Evolutionary conservation across 2,113 vertebrate genomes (phyloP).

Genomic region (Bujurquina vittata): DNA sequence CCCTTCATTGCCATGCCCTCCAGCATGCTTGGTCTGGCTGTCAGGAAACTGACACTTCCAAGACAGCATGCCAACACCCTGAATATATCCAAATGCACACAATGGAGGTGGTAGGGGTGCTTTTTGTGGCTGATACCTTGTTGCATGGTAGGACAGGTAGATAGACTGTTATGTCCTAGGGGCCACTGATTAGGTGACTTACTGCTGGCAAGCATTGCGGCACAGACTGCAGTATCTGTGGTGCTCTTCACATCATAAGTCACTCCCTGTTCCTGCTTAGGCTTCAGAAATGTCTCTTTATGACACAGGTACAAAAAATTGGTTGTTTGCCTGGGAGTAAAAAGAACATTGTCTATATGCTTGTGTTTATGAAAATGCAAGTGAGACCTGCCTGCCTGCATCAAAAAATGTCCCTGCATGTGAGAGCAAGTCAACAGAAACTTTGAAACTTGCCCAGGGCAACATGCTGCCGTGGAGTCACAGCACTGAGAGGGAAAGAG

Average conservation of each 20-base stretch:
- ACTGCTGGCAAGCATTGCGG: conserved; percentile 14
- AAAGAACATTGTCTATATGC: neutral
- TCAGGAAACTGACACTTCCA: conserved; percentile 49
- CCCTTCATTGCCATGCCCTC: conserved; percentile 58
- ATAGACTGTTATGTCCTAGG: conserved; percentile 40
- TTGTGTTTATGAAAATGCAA: conserved; percentile 20
- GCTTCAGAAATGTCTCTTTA: conserved; percentile 5
- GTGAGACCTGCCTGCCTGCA: neutral
- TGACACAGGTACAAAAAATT: neutral
- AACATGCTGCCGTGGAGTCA: conserved; percentile 40
- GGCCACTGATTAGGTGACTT: conserved; percentile 50
- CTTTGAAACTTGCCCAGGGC: conserved; percentile 52
- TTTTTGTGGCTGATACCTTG: neutral
- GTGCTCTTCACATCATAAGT: conserved; percentile 7
- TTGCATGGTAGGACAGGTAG: conserved; percentile 17
- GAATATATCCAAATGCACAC: conserved; percentile 36
- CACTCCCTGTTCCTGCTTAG: conserved; percentile 6
- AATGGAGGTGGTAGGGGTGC: neutral
- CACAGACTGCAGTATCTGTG: neutral
- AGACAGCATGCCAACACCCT: conserved; percentile 32
- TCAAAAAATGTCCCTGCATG: conserved; percentile 36
- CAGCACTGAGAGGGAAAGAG: conserved; percentile 27
- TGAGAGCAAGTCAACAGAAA: conserved; percentile 33
- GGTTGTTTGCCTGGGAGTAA: neutral
- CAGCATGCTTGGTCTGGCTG: conserved; percentile 44